Percentiles rank a stretch among this genome's conserved stretches.
phyloP scores from a whole-genome alignment of 1,140 invertebrate species.

The Drosophila leontia region DNA sequence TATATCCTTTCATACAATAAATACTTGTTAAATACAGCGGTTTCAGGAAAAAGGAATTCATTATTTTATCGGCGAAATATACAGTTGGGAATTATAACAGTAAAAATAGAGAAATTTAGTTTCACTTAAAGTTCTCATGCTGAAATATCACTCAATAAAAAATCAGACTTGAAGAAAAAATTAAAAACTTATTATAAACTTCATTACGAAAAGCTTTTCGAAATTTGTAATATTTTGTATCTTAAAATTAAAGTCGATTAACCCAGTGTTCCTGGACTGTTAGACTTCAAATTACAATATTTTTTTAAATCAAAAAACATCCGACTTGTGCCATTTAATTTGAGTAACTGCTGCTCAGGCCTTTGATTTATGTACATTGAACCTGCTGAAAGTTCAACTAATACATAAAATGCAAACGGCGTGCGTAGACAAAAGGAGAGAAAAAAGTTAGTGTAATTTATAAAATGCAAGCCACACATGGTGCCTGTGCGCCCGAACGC shows the following conservation, averaged over 20 bases:
- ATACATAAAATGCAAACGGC: constrained; percentile 51
- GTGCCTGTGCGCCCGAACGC: constrained; percentile 38
- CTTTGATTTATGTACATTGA: constrained; percentile 55
- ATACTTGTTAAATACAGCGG: neutral
- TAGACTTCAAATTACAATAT: neutral
- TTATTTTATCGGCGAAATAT: neutral
- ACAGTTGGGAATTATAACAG: neutral
- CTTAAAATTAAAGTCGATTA: neutral
- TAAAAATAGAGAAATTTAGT: neutral
- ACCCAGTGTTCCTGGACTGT: neutral
- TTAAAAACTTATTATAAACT: neutral
- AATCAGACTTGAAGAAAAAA: neutral
- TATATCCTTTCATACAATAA: neutral
- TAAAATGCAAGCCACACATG: constrained; percentile 73
- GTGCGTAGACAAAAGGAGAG: constrained; percentile 38
- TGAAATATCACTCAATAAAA: neutral
- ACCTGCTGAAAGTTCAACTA: constrained; percentile 50
- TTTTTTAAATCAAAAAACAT: neutral
- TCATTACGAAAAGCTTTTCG: too few species aligned
- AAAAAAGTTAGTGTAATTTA: constrained; percentile 64
- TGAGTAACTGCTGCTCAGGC: constrained; percentile 27
- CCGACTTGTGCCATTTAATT: constrained; percentile 27
- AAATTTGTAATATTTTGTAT: neutral
- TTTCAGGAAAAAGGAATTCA: neutral
- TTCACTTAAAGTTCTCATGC: neutral